Conservation (phyloP, 2,797 vertebrate species). For the Neosilurus hyrtlii region DNA sequence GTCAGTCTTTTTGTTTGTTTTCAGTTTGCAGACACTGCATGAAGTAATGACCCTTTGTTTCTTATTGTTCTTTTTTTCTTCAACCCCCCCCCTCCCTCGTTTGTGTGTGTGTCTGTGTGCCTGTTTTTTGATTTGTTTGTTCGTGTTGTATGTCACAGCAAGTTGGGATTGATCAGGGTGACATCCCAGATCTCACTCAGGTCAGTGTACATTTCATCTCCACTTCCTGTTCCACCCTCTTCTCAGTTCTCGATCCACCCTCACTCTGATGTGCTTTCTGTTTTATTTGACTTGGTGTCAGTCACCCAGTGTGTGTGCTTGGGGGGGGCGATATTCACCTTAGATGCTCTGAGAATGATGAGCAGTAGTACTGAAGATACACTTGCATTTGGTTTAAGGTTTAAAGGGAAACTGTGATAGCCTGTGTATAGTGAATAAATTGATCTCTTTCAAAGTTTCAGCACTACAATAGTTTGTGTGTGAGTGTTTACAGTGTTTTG, state of each 20-base stretch:
- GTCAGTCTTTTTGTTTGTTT: conserved; percentile 47
- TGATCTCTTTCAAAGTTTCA: too few species aligned
- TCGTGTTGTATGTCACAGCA: conserved; percentile 81
- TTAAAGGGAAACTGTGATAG: too few species aligned
- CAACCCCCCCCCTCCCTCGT: conserved; percentile 35
- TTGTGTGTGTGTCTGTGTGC: conserved; percentile 56
- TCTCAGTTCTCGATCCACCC: conserved; percentile 2
- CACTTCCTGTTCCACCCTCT: conserved; percentile 37
- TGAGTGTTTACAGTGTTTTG: neutral
- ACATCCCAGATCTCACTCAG: conserved; percentile 96
- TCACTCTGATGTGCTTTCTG: neutral
- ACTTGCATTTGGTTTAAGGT: neutral
- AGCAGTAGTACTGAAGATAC: neutral
- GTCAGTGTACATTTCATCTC: conserved; percentile 84
- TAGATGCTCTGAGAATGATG: neutral
- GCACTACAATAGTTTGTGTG: neutral
- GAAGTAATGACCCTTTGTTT: conserved; percentile 70
- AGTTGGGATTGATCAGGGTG: conserved; percentile 95
- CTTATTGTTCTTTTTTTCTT: conserved; percentile 54
- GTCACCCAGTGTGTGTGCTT: neutral
- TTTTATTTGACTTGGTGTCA: neutral
- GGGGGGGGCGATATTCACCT: neutral
- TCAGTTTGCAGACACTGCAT: conserved; percentile 73
- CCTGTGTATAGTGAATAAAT: neutral
- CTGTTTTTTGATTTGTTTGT: conserved; percentile 50